These are phyloP conservation scores for Neodiprion virginianus DNA, from an alignment of 1,140 invertebrate genomes.

Conservation along the genomic window DNA sequence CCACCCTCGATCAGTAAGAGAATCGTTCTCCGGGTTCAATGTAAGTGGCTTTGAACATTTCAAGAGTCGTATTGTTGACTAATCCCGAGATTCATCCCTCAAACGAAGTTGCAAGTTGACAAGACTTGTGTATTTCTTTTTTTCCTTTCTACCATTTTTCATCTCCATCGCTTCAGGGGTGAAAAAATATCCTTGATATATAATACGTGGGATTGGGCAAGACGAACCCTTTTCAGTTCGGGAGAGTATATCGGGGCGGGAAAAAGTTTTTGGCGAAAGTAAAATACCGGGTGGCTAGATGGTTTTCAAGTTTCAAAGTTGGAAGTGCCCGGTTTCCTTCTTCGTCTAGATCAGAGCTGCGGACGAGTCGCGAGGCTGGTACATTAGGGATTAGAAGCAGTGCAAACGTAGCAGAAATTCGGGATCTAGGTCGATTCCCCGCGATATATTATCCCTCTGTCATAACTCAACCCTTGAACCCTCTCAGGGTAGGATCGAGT, in stretches of 20 bases:
- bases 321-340: too few species aligned
- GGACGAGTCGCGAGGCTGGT: too few species aligned
- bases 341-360: too few species aligned
- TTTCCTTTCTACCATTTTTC: conserved; percentile 13
- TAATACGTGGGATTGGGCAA: too few species aligned
- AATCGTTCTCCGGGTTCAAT: conserved; percentile 84
- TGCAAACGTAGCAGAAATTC: not conserved
- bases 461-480: not conserved
- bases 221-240: conserved; percentile 8
- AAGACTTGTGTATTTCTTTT: conserved; percentile 8
- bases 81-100: conserved; percentile 10
- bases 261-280: too few species aligned
- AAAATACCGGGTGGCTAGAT: too few species aligned
- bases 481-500: not conserved
- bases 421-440: not conserved
- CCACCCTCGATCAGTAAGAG: conserved; percentile 87
- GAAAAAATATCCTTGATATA: too few species aligned
- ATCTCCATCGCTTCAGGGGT: too few species aligned
- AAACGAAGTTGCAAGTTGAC: conserved; percentile 6
- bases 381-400: not conserved
- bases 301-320: too few species aligned
- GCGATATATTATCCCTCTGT: not conserved
- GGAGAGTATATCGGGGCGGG: too few species aligned
- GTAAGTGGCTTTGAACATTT: conserved; percentile 69
- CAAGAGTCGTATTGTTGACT: not conserved